Base-by-base conservation (phyloP, 2,113 vertebrate genomes). In the Argyrosomus japonicus region DNA sequence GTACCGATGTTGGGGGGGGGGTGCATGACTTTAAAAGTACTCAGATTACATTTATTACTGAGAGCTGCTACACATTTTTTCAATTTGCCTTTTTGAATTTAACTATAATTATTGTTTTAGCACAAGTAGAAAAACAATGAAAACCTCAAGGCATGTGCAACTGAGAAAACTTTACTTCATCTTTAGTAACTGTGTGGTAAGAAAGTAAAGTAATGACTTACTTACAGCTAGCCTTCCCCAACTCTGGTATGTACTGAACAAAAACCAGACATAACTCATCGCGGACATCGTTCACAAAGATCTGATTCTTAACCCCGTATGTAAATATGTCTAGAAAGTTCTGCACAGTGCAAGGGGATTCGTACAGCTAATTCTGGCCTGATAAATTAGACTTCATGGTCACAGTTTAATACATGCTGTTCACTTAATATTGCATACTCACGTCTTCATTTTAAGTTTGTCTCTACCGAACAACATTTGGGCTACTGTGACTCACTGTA, bases 291-390 rank as follows among this genome's bases (percentile, higher is more conserved):
- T 75, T 57, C 45, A 53, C 50, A 63, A 71, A 48, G 17, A 73
- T 57, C 7, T 43, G 75, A 72, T 57, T 29, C 29, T 64, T 45
- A 43, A 70, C 36, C 43, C 47, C 65, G 85, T 75, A 71, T 61
- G 73, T 76, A 48, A 62, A 67, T 58, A 23, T 17, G 29, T 74
- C 29, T 1, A 65, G 9, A 77, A 67, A 14, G 36, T 58, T 67
- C 43, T 48, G 58, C 60, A 36, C 86, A 86, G 85, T 86, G 82
- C 82, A 79, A 73, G 58, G 75, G 76, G 77, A 40, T 75, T 81
- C 17, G 53, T 32, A 18, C 53, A 76, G 81, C 86, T 69, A 70
- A 69, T n/a, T 67, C 32, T 75, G 77, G 36, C 43, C 79, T 77
- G 82, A 87, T 82, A 23, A 82, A 75, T 78, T 76, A 51, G 64